phyloP scores from a whole-genome alignment of 2,113 vertebrate genomes.

The Polypterus bichir region DNA sequence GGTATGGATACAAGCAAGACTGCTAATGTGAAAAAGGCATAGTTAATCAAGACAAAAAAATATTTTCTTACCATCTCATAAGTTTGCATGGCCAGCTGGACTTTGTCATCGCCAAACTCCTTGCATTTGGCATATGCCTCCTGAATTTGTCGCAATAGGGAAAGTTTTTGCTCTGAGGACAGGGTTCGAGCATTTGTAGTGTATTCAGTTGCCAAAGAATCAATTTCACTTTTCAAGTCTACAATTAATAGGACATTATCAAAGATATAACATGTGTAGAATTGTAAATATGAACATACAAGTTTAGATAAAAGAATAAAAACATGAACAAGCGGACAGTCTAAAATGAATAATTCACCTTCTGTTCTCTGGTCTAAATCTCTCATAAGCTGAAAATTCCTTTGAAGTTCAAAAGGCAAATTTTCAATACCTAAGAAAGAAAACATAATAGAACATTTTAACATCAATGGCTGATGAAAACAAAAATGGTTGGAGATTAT shows the following conservation, averaged over 20 bases:
- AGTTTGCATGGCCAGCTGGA: constrained; percentile 96
- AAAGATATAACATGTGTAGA: background rate
- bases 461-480: background rate
- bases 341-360: constrained; percentile 41
- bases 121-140: constrained; percentile 92
- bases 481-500: background rate
- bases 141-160: constrained; percentile 86
- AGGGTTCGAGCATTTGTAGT: constrained; percentile 76
- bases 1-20: too few species aligned
- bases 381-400: constrained; percentile 94
- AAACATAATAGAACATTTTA: background rate
- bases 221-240: constrained; percentile 93
- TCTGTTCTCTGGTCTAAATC: constrained; percentile 92
- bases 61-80: constrained; percentile 79
- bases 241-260: constrained; percentile 16
- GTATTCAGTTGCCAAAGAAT: constrained; percentile 84
- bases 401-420: constrained; percentile 86
- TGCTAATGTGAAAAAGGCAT: too few species aligned
- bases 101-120: constrained; percentile 94
- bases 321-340: background rate
- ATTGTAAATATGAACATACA: background rate
- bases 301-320: background rate
- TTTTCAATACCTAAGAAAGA: constrained; percentile 79
- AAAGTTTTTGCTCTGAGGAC: constrained; percentile 78
- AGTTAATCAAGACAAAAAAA: too few species aligned